Evolutionary conservation across 2,797 vertebrate species (phyloP).

Genomic region (Intellagama lesueurii): DNA sequence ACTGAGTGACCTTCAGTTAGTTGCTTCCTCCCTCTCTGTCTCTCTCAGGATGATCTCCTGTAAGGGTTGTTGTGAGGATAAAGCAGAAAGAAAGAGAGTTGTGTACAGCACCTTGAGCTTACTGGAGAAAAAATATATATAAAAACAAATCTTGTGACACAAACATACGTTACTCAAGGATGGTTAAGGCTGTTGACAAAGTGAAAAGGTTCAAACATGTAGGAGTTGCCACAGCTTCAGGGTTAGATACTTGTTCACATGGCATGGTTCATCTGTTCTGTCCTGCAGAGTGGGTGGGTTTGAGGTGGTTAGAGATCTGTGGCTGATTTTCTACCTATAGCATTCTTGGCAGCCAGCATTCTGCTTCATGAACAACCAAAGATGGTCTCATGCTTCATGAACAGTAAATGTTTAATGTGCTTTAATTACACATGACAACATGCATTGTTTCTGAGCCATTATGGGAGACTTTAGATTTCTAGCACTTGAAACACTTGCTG

Average conservation of each 20-base stretch:
- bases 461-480: neutral
- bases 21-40: too few relatives aligned
- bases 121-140: neutral
- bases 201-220: neutral
- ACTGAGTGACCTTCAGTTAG: too few relatives aligned
- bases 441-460: neutral
- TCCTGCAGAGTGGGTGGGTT: neutral
- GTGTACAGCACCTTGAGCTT: neutral
- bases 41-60: neutral
- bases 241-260: neutral
- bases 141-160: neutral
- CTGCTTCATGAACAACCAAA: neutral
- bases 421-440: neutral
- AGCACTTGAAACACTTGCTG: neutral
- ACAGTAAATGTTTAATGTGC: neutral
- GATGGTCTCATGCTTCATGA: neutral
- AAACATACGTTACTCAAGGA: neutral
- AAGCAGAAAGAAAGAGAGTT: neutral
- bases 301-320: neutral
- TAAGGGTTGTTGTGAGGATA: neutral
- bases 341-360: neutral
- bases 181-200: neutral
- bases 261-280: neutral
- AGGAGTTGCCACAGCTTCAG: neutral
- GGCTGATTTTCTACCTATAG: neutral